Base-by-base conservation (phyloP, 2,888 invertebrate species). In the Cheilosia vernalis region DNA sequence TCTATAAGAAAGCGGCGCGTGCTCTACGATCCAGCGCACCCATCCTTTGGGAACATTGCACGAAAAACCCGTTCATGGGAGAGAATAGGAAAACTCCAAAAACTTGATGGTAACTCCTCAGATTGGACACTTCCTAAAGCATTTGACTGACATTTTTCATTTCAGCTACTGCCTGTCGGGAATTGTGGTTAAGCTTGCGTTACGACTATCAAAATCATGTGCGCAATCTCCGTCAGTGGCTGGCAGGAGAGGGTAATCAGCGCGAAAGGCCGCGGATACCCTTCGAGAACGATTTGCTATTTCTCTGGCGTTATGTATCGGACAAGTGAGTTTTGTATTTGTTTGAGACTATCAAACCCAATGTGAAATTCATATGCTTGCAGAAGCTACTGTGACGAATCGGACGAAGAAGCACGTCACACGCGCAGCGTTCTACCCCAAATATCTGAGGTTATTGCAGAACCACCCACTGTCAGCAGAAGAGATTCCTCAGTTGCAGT, bases 221-320 rank as follows among this genome's bases (percentile, higher is more conserved):
- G 2, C 88, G 89, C 4, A 87, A 81, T 2, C 72, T 90, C 27
- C 88, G 88, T 0, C 73, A 69, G 4, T 89, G 87, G 73, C 87
- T 89, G 6, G 73, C 85, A 1, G 72, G 76, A 1, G 80, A 53
- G 15, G 87, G 86, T 37, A 27, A 37, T 7, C 24, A 55, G 13
- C 85, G 77, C 4, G 72, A 61, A 1, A 88, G 90, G 17, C 90
- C 90, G 4, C 73, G 74, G 0, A 88, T 90, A 88, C 37, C 86
- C n/a, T 87, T 89, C 30, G 91, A 90, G 64, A 88, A 89, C 21
- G 89, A 91, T 27, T 30, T 91, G 40, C n/a, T 89, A 40, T 91
- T 91, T 47, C 87, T 91, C 0, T 91, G 89, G 81, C 78, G 88
- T n/a, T 89, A 88, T 37, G 88, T 91, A 24, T 4, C 40, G 1